A percentile compares a stretch with the other conserved stretches of the same genome.
phyloP scores from a whole-genome alignment of 1,140 invertebrate species.

The Sminthurides bifidus region DNA sequence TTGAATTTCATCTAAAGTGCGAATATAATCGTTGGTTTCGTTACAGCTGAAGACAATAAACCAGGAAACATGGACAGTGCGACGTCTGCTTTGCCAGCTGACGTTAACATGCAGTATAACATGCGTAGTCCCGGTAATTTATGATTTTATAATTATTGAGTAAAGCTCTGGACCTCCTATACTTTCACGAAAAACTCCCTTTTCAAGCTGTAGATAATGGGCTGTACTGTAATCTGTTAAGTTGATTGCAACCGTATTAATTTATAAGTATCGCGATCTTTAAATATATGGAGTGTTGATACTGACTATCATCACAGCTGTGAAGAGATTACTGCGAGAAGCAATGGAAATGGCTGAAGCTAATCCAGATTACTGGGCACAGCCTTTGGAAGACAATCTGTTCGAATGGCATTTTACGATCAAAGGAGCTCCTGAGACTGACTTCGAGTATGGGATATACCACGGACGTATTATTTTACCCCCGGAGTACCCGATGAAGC shows the following conservation, averaged over 20 bases:
- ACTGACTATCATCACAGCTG: slow-evolving; percentile 47
- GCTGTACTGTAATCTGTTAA: neutral
- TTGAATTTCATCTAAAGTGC: no score
- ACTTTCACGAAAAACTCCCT: no score
- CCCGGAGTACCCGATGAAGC: slow-evolving; percentile 91
- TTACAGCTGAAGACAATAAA: no score
- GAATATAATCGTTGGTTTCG: no score
- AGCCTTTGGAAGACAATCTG: slow-evolving; percentile 85
- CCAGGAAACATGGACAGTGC: no score
- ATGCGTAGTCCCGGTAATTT: slow-evolving; percentile 12
- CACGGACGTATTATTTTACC: slow-evolving; percentile 80
- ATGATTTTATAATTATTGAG: neutral
- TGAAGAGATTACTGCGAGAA: slow-evolving; percentile 87
- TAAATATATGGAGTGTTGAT: neutral
- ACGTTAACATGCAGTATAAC: slow-evolving; percentile 6
- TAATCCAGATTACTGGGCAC: slow-evolving; percentile 81
- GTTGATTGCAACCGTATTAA: neutral
- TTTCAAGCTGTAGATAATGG: no score
- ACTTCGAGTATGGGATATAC: slow-evolving; percentile 78
- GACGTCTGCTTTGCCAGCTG: no score
- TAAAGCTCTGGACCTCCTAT: no score
- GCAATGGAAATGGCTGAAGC: slow-evolving; percentile 67
- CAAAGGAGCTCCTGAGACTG: slow-evolving; percentile 68
- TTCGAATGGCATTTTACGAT: slow-evolving; percentile 99
- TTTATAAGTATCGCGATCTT: neutral